These are phyloP conservation scores for Craniophora ligustri DNA, from an alignment of 2,888 invertebrate species.

Conservation along the genomic window DNA sequence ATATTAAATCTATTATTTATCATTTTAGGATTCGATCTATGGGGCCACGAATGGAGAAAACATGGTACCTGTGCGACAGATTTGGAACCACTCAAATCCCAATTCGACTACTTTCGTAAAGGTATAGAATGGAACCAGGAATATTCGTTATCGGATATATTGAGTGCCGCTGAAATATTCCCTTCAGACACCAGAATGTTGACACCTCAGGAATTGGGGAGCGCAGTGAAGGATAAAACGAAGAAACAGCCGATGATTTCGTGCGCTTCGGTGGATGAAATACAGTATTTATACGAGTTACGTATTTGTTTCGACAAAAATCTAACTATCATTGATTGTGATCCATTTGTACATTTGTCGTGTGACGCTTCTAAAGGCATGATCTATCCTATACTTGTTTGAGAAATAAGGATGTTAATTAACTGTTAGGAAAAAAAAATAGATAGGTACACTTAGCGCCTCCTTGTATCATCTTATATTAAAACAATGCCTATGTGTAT, in stretches of 20 bases:
- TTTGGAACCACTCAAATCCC: conserved; percentile 85
- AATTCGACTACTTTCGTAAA: conserved; percentile 90
- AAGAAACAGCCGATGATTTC: conserved; percentile 89
- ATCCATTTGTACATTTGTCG: conserved; percentile 56
- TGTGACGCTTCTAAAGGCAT: conserved; percentile 1
- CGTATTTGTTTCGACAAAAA: conserved; percentile 91
- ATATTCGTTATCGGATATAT: conserved; percentile 89
- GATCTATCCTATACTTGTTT: conserved; percentile 7
- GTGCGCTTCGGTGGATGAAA: conserved; percentile 88
- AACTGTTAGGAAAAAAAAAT: no score
- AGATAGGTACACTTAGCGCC: no score
- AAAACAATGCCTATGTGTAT: no score
- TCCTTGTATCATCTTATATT: no score
- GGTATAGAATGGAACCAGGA: conserved; percentile 89
- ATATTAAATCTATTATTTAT: background rate
- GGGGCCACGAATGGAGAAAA: conserved; percentile 94
- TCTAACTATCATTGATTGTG: conserved; percentile 90
- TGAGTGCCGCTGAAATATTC: conserved; percentile 85
- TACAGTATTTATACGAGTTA: conserved; percentile 90
- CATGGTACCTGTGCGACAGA: conserved; percentile 93
- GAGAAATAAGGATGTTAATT: no score
- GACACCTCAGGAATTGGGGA: conserved; percentile 32
- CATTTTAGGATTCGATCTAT: conserved; percentile 85
- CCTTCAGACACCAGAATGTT: conserved; percentile 63
- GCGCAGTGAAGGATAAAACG: conserved; percentile 81